These are phyloP conservation scores for Thera obeliscata DNA, from an alignment of 2,888 invertebrate species.

Conservation along the genomic window DNA sequence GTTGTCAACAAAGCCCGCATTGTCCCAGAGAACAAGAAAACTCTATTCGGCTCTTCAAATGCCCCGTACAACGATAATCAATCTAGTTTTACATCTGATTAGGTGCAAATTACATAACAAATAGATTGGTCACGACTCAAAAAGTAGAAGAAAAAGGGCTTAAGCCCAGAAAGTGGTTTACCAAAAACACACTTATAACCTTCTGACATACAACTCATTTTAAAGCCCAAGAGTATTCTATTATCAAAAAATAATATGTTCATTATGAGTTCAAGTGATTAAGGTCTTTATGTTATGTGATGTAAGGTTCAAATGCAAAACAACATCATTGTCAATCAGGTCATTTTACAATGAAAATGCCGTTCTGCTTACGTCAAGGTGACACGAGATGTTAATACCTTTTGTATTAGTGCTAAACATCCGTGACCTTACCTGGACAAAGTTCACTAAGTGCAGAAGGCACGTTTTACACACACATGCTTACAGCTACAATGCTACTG, in stretches of 20 bases:
- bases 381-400: conserved; percentile 80
- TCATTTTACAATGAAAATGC: conserved; percentile 59
- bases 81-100: conserved; percentile 82
- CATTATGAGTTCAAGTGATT: conserved; percentile 47
- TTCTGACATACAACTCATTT: conserved; percentile 17
- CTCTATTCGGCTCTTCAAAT: conserved; percentile 60
- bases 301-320: conserved; percentile 51
- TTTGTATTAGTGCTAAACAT: conserved; percentile 80
- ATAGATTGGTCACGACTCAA: conserved; percentile 77
- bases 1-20: conserved; percentile 48
- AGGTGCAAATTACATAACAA: conserved; percentile 83
- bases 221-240: conserved; percentile 32
- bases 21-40: conserved; percentile 70
- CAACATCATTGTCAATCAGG: conserved; percentile 41
- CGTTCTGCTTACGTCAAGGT: conserved; percentile 79
- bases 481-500: conserved; percentile 44
- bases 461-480: conserved; percentile 58
- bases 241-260: conserved; percentile 49
- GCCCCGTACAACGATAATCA: conserved; percentile 72
- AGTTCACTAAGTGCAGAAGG: conserved; percentile 77
- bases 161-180: conserved; percentile 32
- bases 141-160: conserved; percentile 40
- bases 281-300: conserved; percentile 46
- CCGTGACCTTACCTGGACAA: conserved; percentile 81
- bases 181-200: conserved; percentile 37